A percentile compares a stretch with the other conserved stretches of the same genome.
Conservation (phyloP, 2,113 vertebrate genomes). For the Percina caprodes region DNA sequence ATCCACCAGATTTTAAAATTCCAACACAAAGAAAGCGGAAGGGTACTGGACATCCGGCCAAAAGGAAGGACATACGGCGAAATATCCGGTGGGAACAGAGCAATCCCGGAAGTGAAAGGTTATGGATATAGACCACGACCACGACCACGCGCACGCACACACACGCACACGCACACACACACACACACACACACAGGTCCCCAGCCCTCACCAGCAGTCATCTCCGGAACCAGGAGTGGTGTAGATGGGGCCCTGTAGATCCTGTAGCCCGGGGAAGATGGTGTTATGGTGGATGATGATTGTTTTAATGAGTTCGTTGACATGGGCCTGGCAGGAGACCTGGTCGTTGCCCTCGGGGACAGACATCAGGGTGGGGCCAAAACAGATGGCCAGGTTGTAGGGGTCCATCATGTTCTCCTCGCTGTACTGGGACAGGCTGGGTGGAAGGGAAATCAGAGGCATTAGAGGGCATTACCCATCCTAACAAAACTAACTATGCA, state of each 20-base stretch:
- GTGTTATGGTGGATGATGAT: slow-evolving; percentile 98
- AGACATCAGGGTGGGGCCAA: slow-evolving; percentile 97
- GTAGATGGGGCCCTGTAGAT: slow-evolving; percentile 93
- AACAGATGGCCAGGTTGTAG: slow-evolving; percentile 99
- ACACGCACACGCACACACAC: too few relatives aligned
- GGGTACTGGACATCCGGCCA: too few relatives aligned
- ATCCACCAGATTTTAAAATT: too few relatives aligned
- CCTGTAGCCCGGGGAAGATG: slow-evolving; percentile 91
- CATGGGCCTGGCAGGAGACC: slow-evolving; percentile 97
- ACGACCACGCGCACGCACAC: too few relatives aligned
- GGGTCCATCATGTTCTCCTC: slow-evolving; percentile 99
- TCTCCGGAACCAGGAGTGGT: slow-evolving; percentile 87
- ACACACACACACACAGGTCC: too few relatives aligned
- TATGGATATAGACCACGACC: too few relatives aligned
- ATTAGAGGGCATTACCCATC: slow-evolving; percentile 10
- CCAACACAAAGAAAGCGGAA: too few relatives aligned
- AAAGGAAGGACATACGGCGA: too few relatives aligned
- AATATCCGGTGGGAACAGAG: too few relatives aligned
- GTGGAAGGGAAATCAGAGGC: slow-evolving; percentile 28
- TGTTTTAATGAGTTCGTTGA: slow-evolving; percentile 98
- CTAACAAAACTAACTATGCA: not conserved
- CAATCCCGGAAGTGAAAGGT: too few relatives aligned
- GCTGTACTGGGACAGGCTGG: slow-evolving; percentile 97
- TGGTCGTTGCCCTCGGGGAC: slow-evolving; percentile 97
- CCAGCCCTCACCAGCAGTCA: slow-evolving; percentile 90